These are phyloP conservation scores for Megalonaias nervosa DNA, from an alignment of 1,140 invertebrate genomes.

Conservation along the genomic window DNA sequence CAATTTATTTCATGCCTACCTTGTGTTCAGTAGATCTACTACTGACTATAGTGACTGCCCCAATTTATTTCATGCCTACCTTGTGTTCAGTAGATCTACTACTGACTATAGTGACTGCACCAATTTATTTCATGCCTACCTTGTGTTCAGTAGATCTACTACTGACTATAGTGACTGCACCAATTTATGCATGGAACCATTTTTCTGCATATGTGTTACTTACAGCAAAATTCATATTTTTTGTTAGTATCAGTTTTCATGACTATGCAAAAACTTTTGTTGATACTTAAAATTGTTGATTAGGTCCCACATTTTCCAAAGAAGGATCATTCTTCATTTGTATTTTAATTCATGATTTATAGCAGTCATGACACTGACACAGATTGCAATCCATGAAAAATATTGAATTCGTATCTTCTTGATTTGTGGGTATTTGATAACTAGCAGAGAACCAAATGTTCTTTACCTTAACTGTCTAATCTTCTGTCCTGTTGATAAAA, in stretches of 20 bases:
- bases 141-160: background rate
- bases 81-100: background rate
- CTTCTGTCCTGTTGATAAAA: too few relatives aligned
- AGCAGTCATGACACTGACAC: too few relatives aligned
- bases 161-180: background rate
- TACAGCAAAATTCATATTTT: background rate
- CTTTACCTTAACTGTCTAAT: too few relatives aligned
- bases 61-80: background rate
- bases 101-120: conserved; percentile 3
- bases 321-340: too few relatives aligned
- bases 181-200: background rate
- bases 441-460: too few relatives aligned
- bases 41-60: background rate
- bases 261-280: background rate
- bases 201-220: background rate
- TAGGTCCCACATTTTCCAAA: too few relatives aligned
- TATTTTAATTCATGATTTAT: too few relatives aligned
- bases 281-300: background rate
- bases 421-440: too few relatives aligned
- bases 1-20: background rate
- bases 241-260: background rate
- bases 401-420: too few relatives aligned
- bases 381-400: too few relatives aligned
- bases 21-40: background rate
- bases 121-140: background rate